phyloP scores from a whole-genome alignment of 1,140 invertebrate species.

The Drusus annulatus region DNA sequence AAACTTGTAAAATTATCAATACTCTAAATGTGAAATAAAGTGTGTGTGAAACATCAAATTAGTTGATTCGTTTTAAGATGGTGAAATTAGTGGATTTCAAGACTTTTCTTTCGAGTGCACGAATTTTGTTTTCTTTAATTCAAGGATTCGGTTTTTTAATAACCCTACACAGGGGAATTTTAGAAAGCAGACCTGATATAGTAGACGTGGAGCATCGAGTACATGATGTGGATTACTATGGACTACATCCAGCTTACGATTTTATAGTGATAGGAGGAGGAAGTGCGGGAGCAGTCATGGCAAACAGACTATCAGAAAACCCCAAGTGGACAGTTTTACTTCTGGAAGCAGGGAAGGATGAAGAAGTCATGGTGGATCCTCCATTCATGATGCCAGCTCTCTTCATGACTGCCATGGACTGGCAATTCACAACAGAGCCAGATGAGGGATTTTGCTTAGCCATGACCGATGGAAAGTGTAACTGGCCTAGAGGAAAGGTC shows the following conservation, averaged over 20 bases:
- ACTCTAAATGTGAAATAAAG: no score
- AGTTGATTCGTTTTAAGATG: background rate
- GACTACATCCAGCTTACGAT: slow-evolving; percentile 75
- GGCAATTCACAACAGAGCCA: slow-evolving; percentile 84
- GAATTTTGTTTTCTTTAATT: slow-evolving; percentile 76
- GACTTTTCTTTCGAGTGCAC: slow-evolving; percentile 66
- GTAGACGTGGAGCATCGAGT: slow-evolving; percentile 70
- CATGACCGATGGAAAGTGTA: slow-evolving; percentile 75
- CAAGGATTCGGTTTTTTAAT: slow-evolving; percentile 76
- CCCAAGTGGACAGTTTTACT: slow-evolving; percentile 80
- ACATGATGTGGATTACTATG: slow-evolving; percentile 61
- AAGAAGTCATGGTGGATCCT: slow-evolving; percentile 81
- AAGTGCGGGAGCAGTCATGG: slow-evolving; percentile 86
- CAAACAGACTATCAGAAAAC: slow-evolving; percentile 82
- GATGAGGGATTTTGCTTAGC: slow-evolving; percentile 77
- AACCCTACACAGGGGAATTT: slow-evolving; percentile 73
- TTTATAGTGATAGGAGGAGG: slow-evolving; percentile 88
- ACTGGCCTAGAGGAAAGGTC: slow-evolving; percentile 84
- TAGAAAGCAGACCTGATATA: slow-evolving; percentile 77
- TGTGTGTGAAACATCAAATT: background rate
- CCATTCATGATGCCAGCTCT: slow-evolving; percentile 82
- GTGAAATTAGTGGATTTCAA: slow-evolving; percentile 36
- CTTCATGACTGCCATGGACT: slow-evolving; percentile 82
- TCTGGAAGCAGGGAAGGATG: slow-evolving; percentile 87
- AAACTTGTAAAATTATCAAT: no score